Percentiles rank a stretch among this genome's conserved stretches.
Conservation (phyloP, 1,140 invertebrate species). For the Maniola jurtina region DNA sequence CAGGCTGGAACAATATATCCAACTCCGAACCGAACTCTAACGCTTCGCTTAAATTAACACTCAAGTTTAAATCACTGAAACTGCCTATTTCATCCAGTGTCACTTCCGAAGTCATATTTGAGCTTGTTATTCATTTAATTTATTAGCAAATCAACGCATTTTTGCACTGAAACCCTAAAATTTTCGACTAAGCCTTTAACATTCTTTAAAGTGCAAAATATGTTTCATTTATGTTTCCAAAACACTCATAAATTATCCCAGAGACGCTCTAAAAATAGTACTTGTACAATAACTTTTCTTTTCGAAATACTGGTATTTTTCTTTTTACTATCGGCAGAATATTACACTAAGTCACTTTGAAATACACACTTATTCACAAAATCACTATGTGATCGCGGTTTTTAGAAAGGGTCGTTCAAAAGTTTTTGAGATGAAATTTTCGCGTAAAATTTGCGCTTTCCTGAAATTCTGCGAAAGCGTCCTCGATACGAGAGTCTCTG, state of each 20-base stretch:
- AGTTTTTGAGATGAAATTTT: neutral
- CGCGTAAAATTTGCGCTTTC: neutral
- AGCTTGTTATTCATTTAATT: slow-evolving; percentile 3
- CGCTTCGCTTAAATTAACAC: slow-evolving; percentile 40
- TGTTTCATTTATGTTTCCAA: too few species aligned
- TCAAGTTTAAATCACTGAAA: slow-evolving; percentile 36
- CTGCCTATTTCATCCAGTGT: slow-evolving; percentile 12
- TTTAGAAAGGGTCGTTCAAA: neutral
- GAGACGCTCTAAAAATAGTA: too few species aligned
- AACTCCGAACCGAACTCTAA: slow-evolving; percentile 48
- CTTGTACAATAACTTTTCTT: too few species aligned
- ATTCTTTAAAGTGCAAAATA: too few species aligned
- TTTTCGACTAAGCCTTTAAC: too few species aligned
- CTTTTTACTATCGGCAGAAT: too few species aligned
- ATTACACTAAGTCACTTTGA: too few species aligned
- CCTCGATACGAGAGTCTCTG: slow-evolving; percentile 7
- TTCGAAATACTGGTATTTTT: too few species aligned
- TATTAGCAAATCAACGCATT: neutral
- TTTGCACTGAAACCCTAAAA: neutral
- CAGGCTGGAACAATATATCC: slow-evolving; percentile 64
- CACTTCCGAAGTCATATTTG: slow-evolving; percentile 11
- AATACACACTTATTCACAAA: too few species aligned
- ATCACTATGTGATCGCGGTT: neutral
- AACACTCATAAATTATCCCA: too few species aligned
- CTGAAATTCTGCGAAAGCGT: slow-evolving; percentile 7